Base-by-base conservation (phyloP, 2,888 invertebrate genomes). In the Dynastes hyllus region DNA sequence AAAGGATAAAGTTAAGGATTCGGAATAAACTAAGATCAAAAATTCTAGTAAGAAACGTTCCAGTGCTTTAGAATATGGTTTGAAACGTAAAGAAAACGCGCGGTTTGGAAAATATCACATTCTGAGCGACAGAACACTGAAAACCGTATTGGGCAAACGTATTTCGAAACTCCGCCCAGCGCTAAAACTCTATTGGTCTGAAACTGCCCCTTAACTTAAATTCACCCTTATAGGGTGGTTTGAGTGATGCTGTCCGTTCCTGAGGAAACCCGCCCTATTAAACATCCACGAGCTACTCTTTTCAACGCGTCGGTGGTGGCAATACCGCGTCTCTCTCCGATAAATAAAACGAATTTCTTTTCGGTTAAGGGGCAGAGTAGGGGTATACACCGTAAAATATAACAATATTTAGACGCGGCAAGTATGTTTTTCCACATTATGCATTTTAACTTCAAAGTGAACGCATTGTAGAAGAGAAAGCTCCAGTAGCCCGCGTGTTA, bases 141-240 rank as follows among this genome's bases (percentile, higher is more conserved):
- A 89, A 89, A 89, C 89, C 89, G 89, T 89, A 89, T 89, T 89
- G 89, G 89, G 84, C 81, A 84, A 89, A 84, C 89, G 89, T 89
- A 89, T 89, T 89, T 87, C 83, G 80, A 82, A 83, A 84, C 89
- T 84, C 86, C 89, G 87, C 89, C 89, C 85, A 78, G 80, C 83
- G 84, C 86, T 85, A 85, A 85, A 86, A 85, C 86, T 85, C 87
- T 83, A 89, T 89, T 89, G 89, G 89, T 87, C 87, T 86, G 88
- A 84, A 86, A 86, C 86, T 86, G 86, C 88, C 87, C 87, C 86
- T 85, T 85, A 87, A 87, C 88, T 87, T 88, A 87, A 88, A 87
- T 87, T 88, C 86, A 88, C 86, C 87, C 89, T 88, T 88, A 89
- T 89, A 89, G 89, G 88, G 87, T 87, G 86, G 87, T 86, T 87